Conservation (phyloP, 2,113 vertebrate genomes). For the Setophaga kirtlandii region DNA sequence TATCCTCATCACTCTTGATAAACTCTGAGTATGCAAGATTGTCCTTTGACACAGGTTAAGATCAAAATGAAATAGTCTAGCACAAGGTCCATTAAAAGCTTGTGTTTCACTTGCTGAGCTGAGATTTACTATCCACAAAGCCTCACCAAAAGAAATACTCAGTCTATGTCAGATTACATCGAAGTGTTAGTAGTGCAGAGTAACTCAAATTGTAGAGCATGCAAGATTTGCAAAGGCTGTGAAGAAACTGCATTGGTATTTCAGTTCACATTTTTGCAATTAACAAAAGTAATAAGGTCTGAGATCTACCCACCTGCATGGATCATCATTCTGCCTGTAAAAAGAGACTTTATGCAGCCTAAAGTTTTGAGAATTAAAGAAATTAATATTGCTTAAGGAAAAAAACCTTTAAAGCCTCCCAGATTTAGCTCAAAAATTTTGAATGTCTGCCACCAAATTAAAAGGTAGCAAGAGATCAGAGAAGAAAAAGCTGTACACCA, state of each 20-base stretch:
- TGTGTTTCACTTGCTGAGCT: not conserved
- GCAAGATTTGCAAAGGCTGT: conserved; percentile 39
- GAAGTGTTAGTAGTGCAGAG: conserved; percentile 23
- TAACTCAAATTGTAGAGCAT: conserved; percentile 23
- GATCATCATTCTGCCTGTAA: conserved; percentile 11
- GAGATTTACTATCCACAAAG: not conserved
- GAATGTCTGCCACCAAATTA: not conserved
- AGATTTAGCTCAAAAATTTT: conserved; percentile 34
- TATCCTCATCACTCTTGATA: not conserved
- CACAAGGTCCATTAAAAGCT: not conserved
- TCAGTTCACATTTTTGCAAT: not conserved
- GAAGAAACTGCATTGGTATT: conserved; percentile 11
- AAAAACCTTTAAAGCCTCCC: not conserved
- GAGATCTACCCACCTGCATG: conserved; percentile 31
- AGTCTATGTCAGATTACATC: not conserved
- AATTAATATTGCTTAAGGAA: not conserved
- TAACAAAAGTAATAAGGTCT: not conserved
- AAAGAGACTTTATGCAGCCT: not conserved
- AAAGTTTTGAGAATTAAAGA: not conserved
- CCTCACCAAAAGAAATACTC: not conserved
- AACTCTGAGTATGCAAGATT: not conserved
- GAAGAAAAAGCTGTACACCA: conserved; percentile 25
- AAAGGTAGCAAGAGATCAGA: not conserved
- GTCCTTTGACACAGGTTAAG: not conserved
- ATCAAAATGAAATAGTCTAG: not conserved